phyloP scores from a whole-genome alignment of 2,113 vertebrate species.

The Eolophus roseicapilla region DNA sequence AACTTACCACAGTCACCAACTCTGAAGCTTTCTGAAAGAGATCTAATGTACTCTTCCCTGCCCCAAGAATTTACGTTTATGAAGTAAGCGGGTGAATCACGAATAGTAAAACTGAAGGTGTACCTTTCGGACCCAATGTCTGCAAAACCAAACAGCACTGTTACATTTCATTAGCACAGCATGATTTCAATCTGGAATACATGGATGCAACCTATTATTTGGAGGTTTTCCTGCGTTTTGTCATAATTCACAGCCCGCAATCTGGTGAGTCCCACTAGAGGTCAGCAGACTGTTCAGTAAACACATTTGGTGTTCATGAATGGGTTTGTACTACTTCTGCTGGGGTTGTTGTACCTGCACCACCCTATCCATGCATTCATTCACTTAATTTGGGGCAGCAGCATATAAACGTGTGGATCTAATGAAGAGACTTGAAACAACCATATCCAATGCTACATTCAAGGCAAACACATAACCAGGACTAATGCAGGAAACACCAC shows the following conservation, averaged over 20 bases:
- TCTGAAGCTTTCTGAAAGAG: slow-evolving; percentile 82
- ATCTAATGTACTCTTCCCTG: slow-evolving; percentile 80
- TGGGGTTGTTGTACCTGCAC: accelerated
- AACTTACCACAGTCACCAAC: slow-evolving; percentile 90
- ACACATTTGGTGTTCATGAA: accelerated
- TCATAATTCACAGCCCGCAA: accelerated
- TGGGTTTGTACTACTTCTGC: accelerated
- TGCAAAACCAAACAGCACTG: slow-evolving; percentile 62
- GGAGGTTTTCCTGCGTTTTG: neutral
- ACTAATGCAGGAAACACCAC: accelerated
- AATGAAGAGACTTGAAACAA: neutral
- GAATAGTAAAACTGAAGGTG: slow-evolving; percentile 89
- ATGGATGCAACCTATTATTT: accelerated
- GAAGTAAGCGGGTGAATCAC: slow-evolving; percentile 85
- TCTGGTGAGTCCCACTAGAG: slow-evolving; percentile 6
- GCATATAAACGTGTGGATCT: accelerated
- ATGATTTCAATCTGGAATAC: neutral
- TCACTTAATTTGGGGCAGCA: neutral
- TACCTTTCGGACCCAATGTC: slow-evolving; percentile 87
- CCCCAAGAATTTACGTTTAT: slow-evolving; percentile 91
- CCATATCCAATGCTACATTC: neutral
- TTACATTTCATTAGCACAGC: neutral
- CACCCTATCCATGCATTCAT: accelerated
- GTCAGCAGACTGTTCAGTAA: slow-evolving; percentile 34
- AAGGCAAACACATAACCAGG: neutral